Conservation (phyloP, 2,888 invertebrate genomes). For the Buathra laborator region DNA sequence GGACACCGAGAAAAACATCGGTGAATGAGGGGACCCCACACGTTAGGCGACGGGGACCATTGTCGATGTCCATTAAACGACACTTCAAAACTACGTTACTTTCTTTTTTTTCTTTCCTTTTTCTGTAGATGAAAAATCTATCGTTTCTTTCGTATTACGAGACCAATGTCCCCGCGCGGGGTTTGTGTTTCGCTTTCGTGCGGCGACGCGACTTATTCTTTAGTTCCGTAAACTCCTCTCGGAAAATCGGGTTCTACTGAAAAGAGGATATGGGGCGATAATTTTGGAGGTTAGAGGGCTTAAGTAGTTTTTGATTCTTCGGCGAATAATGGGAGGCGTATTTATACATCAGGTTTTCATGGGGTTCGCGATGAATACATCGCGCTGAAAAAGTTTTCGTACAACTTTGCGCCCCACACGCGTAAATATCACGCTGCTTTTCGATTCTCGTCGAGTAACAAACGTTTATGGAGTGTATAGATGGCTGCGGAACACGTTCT, state of each 20-base stretch:
- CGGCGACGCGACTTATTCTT: slow-evolving; percentile 54
- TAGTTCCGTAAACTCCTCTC: slow-evolving; percentile 1
- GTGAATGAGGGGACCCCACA: slow-evolving; percentile 55
- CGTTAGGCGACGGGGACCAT: slow-evolving; percentile 14
- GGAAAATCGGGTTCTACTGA: slow-evolving; percentile 35
- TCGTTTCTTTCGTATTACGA: slow-evolving; percentile 40
- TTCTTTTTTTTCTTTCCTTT: neutral
- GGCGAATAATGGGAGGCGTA: slow-evolving; percentile 32
- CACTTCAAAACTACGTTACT: slow-evolving; percentile 55
- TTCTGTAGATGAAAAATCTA: slow-evolving; percentile 16
- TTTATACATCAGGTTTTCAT: neutral
- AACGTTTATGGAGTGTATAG: too few species aligned
- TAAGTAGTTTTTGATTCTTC: slow-evolving; percentile 61
- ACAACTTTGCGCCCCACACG: neutral
- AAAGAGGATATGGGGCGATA: slow-evolving; percentile 46
- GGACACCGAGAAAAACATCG: slow-evolving; percentile 2
- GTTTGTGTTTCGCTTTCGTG: slow-evolving; percentile 52
- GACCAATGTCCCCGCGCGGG: slow-evolving; percentile 53
- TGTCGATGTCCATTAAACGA: slow-evolving; percentile 64
- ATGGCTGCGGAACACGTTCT: too few species aligned
- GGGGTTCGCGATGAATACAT: neutral
- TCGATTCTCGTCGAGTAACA: too few species aligned
- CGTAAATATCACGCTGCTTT: slow-evolving; percentile 16
- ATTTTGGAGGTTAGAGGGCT: slow-evolving; percentile 60
- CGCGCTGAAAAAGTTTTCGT: slow-evolving; percentile 27